These are phyloP conservation scores for Bothrops jararaca DNA, from an alignment of 2,113 vertebrate genomes.

Conservation along the genomic window DNA sequence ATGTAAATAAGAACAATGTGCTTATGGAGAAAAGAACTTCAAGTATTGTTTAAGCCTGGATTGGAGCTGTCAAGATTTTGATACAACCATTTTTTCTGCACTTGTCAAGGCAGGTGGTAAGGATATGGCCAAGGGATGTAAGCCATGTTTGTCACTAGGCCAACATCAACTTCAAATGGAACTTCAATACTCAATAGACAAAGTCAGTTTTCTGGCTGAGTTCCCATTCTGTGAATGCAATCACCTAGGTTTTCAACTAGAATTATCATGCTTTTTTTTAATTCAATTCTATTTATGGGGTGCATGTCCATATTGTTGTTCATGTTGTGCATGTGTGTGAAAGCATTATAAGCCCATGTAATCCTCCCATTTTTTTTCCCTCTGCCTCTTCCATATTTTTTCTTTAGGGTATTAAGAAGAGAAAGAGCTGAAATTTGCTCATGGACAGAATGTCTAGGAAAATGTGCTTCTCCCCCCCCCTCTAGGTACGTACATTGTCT, in stretches of 20 bases:
- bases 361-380: not conserved
- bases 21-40: not conserved
- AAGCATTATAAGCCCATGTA: not conserved
- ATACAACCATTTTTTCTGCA: not conserved
- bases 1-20: not conserved
- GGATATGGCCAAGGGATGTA: not conserved
- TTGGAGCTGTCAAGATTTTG: not conserved
- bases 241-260: not conserved
- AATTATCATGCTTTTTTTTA: not conserved
- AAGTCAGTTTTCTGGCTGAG: not conserved
- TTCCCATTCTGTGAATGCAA: not conserved
- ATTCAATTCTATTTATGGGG: not conserved
- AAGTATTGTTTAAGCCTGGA: not conserved
- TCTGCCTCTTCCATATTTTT: not conserved
- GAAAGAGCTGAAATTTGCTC: not conserved
- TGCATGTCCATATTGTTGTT: not conserved
- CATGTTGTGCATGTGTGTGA: not conserved
- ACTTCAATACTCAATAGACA: not conserved
- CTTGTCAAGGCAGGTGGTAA: not conserved
- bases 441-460: not conserved
- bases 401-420: not conserved
- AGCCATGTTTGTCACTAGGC: not conserved
- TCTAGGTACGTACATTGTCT: not conserved
- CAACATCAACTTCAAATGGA: not conserved
- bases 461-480: accelerated